phyloP scores from a whole-genome alignment of 2,113 vertebrate species.

The Heterotis niloticus region DNA sequence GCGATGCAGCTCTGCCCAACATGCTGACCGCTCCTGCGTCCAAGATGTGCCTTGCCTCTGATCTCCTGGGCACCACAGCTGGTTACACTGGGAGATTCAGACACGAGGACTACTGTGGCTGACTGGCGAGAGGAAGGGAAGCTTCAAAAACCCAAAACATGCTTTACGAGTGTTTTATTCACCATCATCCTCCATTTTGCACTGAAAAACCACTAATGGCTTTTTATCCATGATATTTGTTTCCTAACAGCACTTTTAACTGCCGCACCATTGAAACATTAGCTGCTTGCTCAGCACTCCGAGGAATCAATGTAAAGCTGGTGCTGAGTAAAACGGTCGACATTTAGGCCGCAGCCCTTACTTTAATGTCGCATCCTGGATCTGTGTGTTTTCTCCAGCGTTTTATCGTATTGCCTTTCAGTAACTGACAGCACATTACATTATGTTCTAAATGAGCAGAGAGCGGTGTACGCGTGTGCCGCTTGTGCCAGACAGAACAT shows the following conservation, averaged over 20 bases:
- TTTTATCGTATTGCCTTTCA: background rate
- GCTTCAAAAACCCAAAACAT: background rate
- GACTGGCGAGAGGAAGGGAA: no score
- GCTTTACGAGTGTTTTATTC: background rate
- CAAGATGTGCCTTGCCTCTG: background rate
- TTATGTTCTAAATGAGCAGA: background rate
- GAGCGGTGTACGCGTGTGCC: no score
- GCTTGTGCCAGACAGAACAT: no score
- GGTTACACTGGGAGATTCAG: background rate
- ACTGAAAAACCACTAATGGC: conserved; percentile 10
- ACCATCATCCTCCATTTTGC: conserved; percentile 3
- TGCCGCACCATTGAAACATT: conserved; percentile 50
- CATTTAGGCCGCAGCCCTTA: conserved; percentile 16
- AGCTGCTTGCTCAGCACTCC: conserved; percentile 50
- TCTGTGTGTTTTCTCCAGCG: background rate
- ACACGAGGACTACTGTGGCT: no score
- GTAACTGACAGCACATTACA: background rate
- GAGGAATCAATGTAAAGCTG: conserved; percentile 51
- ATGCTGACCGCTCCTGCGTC: background rate
- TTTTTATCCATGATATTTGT: conserved; percentile 16
- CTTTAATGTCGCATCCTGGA: background rate
- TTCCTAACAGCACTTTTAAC: conserved; percentile 36
- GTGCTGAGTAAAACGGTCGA: conserved; percentile 48
- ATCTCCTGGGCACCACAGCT: background rate
- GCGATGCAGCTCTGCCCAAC: background rate